Conservation (phyloP, 2,113 vertebrate species). For the Nanorana parkeri region DNA sequence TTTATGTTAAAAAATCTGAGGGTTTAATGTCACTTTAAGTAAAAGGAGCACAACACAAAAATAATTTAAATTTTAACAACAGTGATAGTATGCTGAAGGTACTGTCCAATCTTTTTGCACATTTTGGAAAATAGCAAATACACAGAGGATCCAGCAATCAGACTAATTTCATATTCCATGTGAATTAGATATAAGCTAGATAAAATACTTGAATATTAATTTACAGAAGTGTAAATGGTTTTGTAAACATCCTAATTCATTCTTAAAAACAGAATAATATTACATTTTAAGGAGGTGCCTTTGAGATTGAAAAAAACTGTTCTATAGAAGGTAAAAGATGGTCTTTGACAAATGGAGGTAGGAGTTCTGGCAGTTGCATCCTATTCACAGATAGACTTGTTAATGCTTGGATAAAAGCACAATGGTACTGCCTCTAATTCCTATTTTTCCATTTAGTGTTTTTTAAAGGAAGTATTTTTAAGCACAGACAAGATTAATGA, state of each 20-base stretch:
- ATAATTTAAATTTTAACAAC: too few species aligned
- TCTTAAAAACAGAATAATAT: conserved; percentile 25
- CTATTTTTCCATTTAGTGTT: conserved; percentile 6
- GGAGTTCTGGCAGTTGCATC: conserved; percentile 44
- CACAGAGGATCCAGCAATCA: conserved; percentile 12
- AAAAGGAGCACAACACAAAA: too few species aligned
- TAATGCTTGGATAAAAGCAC: conserved; percentile 18
- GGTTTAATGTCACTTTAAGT: too few species aligned
- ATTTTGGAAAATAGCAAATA: not conserved
- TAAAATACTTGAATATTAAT: conserved; percentile 12
- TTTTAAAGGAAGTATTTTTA: conserved; percentile 2
- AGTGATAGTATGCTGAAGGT: not conserved
- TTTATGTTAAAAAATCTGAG: too few species aligned
- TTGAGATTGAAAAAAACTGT: conserved; percentile 36
- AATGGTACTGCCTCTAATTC: not conserved
- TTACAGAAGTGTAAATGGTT: conserved; percentile 1
- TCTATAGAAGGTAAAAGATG: conserved; percentile 42
- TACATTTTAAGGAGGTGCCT: conserved; percentile 30
- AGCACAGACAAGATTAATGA: conserved; percentile 14
- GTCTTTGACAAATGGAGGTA: conserved; percentile 52
- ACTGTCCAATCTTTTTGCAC: conserved; percentile 1
- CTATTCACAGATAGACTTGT: conserved; percentile 18
- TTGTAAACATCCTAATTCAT: conserved; percentile 44
- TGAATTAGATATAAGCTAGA: conserved; percentile 4
- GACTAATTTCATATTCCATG: conserved; percentile 32